phyloP scores from a whole-genome alignment of 2,113 vertebrate species.

The Rhadina sibilatrix region DNA sequence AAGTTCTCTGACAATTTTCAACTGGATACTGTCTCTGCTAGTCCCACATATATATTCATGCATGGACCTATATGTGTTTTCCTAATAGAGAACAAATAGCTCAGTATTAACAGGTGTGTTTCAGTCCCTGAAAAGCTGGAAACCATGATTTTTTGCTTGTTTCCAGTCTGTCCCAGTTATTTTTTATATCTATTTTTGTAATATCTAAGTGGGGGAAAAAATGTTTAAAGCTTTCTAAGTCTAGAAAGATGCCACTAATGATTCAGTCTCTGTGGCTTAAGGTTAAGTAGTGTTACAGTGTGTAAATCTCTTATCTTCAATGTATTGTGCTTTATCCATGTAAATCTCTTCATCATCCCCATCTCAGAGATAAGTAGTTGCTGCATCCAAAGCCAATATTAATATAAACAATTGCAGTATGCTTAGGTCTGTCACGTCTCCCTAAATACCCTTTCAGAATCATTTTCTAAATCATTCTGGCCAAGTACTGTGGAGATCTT shows the following conservation, averaged over 20 bases:
- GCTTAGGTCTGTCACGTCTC: background rate
- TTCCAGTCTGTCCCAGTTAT: background rate
- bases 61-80: background rate
- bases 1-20: background rate
- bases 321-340: background rate
- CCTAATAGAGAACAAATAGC: background rate
- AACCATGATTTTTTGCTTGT: background rate
- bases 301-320: background rate
- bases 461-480: background rate
- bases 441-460: background rate
- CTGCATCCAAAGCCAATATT: background rate
- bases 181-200: background rate
- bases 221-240: background rate
- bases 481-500: background rate
- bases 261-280: background rate
- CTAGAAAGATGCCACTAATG: background rate
- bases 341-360: slow-evolving; percentile 1
- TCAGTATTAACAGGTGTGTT: background rate
- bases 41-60: rapidly evolving
- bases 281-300: background rate
- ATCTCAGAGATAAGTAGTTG: background rate
- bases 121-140: background rate
- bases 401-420: background rate
- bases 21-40: background rate
- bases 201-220: background rate